These are phyloP conservation scores for Marronus borbonicus DNA, from an alignment of 2,888 invertebrate species.

Conservation along the genomic window DNA sequence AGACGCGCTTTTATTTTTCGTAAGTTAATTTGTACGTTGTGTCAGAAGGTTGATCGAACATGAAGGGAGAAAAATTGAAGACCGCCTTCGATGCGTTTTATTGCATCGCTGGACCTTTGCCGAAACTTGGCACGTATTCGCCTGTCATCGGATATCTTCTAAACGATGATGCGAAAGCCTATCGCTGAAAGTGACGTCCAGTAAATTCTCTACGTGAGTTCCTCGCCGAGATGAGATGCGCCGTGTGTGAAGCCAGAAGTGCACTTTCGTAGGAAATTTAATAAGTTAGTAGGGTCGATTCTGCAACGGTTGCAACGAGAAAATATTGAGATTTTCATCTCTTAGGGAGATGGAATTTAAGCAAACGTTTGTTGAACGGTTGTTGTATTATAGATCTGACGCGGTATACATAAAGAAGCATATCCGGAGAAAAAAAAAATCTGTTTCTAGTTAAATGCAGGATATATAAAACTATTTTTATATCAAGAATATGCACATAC, in stretches of 20 bases:
- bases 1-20: too few relatives aligned
- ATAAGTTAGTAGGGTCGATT: conserved; percentile 26
- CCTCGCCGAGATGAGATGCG: conserved; percentile 19
- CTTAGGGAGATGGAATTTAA: not conserved
- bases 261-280: conserved; percentile 43
- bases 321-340: conserved; percentile 19
- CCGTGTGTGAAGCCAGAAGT: conserved; percentile 29
- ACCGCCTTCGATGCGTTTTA: conserved; percentile 43
- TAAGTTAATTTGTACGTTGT: conserved; percentile 25
- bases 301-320: conserved; percentile 29
- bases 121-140: conserved; percentile 44
- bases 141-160: conserved; percentile 47
- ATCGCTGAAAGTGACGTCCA: conserved; percentile 42
- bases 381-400: not conserved
- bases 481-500: too few relatives aligned
- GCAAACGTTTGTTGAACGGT: conserved; percentile 1
- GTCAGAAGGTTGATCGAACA: conserved; percentile 38
- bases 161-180: conserved; percentile 41
- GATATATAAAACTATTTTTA: too few relatives aligned
- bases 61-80: conserved; percentile 31
- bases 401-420: too few relatives aligned
- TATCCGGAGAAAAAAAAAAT: too few relatives aligned
- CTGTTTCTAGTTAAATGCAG: too few relatives aligned
- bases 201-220: conserved; percentile 40
- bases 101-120: conserved; percentile 33